Base-by-base conservation (phyloP, 2,888 invertebrate species). In the Trachelus tabidus region DNA sequence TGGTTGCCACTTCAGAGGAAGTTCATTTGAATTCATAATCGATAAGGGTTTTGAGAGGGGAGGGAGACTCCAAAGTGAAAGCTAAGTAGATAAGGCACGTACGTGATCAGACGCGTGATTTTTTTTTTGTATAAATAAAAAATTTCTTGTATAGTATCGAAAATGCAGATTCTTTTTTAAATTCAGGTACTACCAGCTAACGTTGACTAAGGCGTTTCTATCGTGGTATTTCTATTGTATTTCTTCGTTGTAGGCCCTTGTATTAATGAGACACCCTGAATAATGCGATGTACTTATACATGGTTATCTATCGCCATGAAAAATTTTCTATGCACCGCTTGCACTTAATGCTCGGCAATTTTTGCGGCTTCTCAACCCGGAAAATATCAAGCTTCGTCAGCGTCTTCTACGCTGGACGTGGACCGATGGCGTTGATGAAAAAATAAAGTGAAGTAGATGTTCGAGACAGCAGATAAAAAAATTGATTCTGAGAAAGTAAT, bases 221-320 rank as follows among this genome's bases (percentile, higher is more conserved):
- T 81, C 83, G 69, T 23, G 23, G 23, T 34, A 75, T 79, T 75
- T 83, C 84, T 87, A 87, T 86, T 87, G 84, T 86, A 86, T 88
- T 83, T 85, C 83, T 80, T 79, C 69, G 76, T 75, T 80, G 73
- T 81, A 81, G 83, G 79, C 81, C 79, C 79, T 83, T 84, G 81
- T 83, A 87, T 84, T 87, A 87, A 87, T 87, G 81, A 81, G 76
- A 75, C 80, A 82, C 83, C 78, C 76, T 80, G 71, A 56, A 56
- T 56, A 56, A 56, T 2, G 56, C 23, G 23, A 23, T 23, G 23
- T 56, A 33, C 74, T 68, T 73, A 69, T 40, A 31, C 34, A 1
- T 23, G 31, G 71, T 15, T 71, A 71, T 71, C 4, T 23, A 33
- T 71, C 71, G 33, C 12, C 12, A 15, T 56, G 23, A 56, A 11